A percentile compares a stretch with the other conserved stretches of the same genome.
Conservation (phyloP, 2,888 invertebrate genomes). For the Abscondita cerata region DNA sequence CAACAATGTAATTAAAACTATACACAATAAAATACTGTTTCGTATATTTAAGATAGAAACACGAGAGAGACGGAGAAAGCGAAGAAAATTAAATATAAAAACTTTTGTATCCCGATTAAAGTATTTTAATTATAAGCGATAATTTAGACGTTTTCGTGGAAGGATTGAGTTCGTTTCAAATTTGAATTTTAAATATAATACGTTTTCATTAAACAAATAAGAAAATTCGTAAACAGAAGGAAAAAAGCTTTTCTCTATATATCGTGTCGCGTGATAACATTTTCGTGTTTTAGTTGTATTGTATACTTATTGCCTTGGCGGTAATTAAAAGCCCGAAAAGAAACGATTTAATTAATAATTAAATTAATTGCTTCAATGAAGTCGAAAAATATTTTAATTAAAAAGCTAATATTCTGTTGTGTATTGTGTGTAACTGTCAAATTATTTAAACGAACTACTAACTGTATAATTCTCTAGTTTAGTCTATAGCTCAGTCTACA, state of each 20-base stretch:
- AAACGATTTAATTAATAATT: constrained; percentile 28
- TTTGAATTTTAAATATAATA: no score
- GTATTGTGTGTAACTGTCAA: constrained; percentile 20
- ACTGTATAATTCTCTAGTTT: constrained; percentile 14
- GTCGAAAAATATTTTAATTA: constrained; percentile 11
- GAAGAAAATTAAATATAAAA: no score
- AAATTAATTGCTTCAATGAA: constrained; percentile 17
- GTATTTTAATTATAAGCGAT: no score
- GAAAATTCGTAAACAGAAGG: no score
- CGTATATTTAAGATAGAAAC: no score
- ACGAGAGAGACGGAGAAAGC: no score
- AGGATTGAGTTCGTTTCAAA: no score
- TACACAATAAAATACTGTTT: no score
- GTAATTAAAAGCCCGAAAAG: constrained; percentile 27
- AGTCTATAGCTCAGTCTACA: constrained; percentile 16
- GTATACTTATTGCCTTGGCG: constrained; percentile 10
- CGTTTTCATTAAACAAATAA: no score
- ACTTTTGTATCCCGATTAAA: no score
- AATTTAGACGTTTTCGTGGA: no score
- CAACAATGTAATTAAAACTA: no score
- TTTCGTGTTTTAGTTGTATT: constrained; percentile 13
- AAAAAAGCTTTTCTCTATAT: neutral
- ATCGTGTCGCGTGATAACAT: constrained; percentile 9
- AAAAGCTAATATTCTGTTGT: constrained; percentile 5
- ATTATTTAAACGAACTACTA: constrained; percentile 19